Evolutionary conservation across 2,797 vertebrate species (phyloP).

Genomic region (Gymnothorax javanicus): DNA sequence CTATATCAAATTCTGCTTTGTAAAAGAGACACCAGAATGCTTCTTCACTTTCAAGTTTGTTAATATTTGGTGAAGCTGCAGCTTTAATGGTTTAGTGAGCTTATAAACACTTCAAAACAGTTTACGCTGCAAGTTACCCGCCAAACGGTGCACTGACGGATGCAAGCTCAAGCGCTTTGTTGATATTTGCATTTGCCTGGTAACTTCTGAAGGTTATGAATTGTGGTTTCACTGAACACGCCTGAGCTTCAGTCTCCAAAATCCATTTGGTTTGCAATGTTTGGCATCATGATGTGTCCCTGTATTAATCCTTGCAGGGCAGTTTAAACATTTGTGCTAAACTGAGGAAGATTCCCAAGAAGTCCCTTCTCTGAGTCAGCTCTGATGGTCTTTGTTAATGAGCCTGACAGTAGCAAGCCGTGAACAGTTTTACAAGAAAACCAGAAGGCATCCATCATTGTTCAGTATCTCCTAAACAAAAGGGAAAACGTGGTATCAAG

Average conservation of each 20-base stretch:
- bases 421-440: constrained; percentile 61
- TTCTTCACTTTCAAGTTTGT: background rate
- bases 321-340: constrained; percentile 54
- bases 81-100: constrained; percentile 64
- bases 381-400: constrained; percentile 53
- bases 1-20: background rate
- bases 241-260: constrained; percentile 57
- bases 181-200: constrained; percentile 45
- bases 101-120: constrained; percentile 65
- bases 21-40: no score
- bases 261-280: constrained; percentile 63
- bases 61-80: constrained; percentile 9
- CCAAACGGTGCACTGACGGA: constrained; percentile 54
- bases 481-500: constrained; percentile 56
- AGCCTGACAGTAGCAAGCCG: constrained; percentile 44
- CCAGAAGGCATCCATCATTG: constrained; percentile 58
- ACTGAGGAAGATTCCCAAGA: constrained; percentile 44
- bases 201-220: constrained; percentile 38
- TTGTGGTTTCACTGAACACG: constrained; percentile 59
- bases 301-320: constrained; percentile 32
- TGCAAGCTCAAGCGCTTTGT: constrained; percentile 39
- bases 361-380: constrained; percentile 4
- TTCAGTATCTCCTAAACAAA: constrained; percentile 52
- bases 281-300: constrained; percentile 28
- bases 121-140: constrained; percentile 60